Conservation (phyloP, 2,888 invertebrate genomes). For the Heliconius erato region DNA sequence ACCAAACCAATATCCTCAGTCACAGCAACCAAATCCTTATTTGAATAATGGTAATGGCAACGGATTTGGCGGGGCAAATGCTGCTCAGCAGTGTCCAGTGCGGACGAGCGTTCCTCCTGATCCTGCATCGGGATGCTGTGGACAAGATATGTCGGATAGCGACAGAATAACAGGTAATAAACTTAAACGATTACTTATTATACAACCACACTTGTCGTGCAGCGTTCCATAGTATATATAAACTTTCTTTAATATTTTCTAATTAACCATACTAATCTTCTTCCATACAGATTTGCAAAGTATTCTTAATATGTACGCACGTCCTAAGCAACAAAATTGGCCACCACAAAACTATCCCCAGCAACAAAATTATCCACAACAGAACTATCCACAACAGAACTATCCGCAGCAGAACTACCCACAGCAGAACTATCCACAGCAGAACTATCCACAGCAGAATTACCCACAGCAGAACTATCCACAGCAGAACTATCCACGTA, state of each 20-base stretch:
- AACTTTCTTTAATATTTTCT: neutral
- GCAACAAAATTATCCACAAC: slow-evolving; percentile 28
- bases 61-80: slow-evolving; percentile 40
- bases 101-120: slow-evolving; percentile 68
- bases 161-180: slow-evolving; percentile 70
- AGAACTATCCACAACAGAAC: too few species aligned
- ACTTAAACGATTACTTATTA: neutral
- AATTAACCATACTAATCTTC: slow-evolving; percentile 34
- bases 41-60: slow-evolving; percentile 45
- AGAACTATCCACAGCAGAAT: slow-evolving; percentile 41
- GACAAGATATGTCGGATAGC: slow-evolving; percentile 67
- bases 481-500: slow-evolving; percentile 37
- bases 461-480: slow-evolving; percentile 28
- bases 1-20: slow-evolving; percentile 41
- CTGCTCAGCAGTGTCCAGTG: slow-evolving; percentile 61
- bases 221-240: neutral
- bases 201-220: too few species aligned
- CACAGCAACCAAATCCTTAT: slow-evolving; percentile 43
- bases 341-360: slow-evolving; percentile 44
- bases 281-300: slow-evolving; percentile 56
- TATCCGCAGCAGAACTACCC: too few species aligned
- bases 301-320: slow-evolving; percentile 50
- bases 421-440: slow-evolving; percentile 37
- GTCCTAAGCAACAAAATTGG: slow-evolving; percentile 40
- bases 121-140: slow-evolving; percentile 73